Conservation (phyloP, 2,113 vertebrate genomes). For the Tupaia chinensis region DNA sequence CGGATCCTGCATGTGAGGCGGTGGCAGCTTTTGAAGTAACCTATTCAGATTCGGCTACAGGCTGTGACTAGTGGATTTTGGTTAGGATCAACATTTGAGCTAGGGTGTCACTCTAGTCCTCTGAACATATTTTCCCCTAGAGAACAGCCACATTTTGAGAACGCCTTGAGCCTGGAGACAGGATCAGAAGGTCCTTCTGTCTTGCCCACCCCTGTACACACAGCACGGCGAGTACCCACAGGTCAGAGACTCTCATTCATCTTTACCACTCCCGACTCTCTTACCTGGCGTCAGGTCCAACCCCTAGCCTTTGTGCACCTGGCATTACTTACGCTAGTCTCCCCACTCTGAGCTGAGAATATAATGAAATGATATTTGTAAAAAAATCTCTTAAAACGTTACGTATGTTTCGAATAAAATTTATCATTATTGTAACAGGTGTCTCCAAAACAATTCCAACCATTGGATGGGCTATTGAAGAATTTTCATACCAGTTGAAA, state of each 20-base stretch:
- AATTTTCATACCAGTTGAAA: background rate
- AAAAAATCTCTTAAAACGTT: background rate
- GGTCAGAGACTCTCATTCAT: background rate
- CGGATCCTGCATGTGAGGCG: background rate
- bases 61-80: background rate
- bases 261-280: background rate
- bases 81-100: background rate
- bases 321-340: background rate
- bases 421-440: background rate
- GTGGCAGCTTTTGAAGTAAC: background rate
- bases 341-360: background rate
- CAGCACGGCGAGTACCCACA: rapidly evolving
- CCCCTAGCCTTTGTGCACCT: background rate
- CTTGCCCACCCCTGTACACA: background rate
- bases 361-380: slow-evolving; percentile 2
- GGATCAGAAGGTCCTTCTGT: background rate
- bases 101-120: background rate
- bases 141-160: background rate
- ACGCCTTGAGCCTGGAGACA: background rate
- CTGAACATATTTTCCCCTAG: background rate
- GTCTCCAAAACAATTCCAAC: background rate
- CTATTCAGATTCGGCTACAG: background rate
- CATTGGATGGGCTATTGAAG: background rate
- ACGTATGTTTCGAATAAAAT: background rate
- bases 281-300: too few species aligned